These are phyloP conservation scores for Sinocyclocheilus anophthalmus DNA, from an alignment of 2,113 vertebrate genomes.

Conservation along the genomic window DNA sequence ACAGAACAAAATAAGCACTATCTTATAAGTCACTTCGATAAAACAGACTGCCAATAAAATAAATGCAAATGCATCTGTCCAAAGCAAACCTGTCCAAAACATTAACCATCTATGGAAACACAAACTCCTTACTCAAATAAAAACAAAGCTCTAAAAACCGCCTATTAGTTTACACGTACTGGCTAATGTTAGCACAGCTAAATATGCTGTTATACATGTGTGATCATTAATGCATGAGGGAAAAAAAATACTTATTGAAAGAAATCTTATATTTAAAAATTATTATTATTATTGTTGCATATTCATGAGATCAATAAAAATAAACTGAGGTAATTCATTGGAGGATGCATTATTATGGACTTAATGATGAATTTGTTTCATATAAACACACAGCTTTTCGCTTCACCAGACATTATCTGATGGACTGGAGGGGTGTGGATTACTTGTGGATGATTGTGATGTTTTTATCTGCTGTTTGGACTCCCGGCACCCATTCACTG, in stretches of 20 bases:
- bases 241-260: no score
- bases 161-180: background rate
- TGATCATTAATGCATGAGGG: no score
- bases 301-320: no score
- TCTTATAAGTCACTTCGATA: background rate
- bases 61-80: background rate
- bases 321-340: no score
- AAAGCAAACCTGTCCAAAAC: slow-evolving; percentile 1
- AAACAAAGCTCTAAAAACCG: background rate
- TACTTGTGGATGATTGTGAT: background rate
- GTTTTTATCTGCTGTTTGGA: background rate
- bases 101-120: background rate
- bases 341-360: no score
- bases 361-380: background rate
- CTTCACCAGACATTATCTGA: background rate
- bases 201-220: no score
- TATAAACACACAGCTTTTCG: background rate
- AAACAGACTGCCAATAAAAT: background rate
- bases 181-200: background rate
- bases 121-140: no score
- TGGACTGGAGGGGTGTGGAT: background rate
- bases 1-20: background rate
- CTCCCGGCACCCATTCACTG: no score
- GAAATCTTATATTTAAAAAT: no score
- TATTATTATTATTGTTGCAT: no score